Evolutionary conservation across 2,888 invertebrate genomes (phyloP).

Genomic region (Tenthredo mesomela): DNA sequence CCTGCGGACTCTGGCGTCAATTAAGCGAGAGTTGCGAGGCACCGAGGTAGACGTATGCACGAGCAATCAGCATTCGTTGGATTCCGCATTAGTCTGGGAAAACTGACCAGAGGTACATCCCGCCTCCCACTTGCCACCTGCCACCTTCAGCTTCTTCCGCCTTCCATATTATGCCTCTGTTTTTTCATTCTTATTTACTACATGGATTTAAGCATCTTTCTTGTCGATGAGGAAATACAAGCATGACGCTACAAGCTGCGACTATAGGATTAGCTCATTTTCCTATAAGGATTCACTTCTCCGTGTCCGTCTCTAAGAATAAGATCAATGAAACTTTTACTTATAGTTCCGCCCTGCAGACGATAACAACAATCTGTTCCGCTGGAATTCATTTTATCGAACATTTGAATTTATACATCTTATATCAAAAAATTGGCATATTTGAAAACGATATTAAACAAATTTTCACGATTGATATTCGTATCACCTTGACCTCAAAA

Average conservation of each 20-base stretch:
- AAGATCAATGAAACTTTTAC: slow-evolving; percentile 20
- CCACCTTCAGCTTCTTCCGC: slow-evolving; percentile 20
- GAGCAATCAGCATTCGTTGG: slow-evolving; percentile 66
- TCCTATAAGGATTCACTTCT: slow-evolving; percentile 29
- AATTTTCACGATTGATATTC: neutral
- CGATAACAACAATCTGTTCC: neutral
- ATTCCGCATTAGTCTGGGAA: slow-evolving; percentile 33
- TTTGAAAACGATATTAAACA: neutral
- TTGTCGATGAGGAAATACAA: neutral
- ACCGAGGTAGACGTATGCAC: slow-evolving; percentile 65
- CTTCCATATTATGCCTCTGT: neutral
- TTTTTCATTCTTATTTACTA: neutral
- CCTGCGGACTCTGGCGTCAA: slow-evolving; percentile 64
- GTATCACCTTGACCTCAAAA: neutral
- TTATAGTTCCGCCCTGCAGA: slow-evolving; percentile 16
- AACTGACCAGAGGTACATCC: slow-evolving; percentile 2
- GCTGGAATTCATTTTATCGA: neutral
- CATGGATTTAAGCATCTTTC: neutral
- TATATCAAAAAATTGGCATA: neutral
- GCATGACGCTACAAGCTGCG: neutral
- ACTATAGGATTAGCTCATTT: neutral
- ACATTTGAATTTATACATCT: neutral
- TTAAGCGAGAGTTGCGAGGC: slow-evolving; percentile 70
- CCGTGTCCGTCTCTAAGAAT: slow-evolving; percentile 9
- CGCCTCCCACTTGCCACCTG: neutral